These are phyloP conservation scores for Platypus cylindrus DNA, from an alignment of 2,888 invertebrate species.

Conservation along the genomic window DNA sequence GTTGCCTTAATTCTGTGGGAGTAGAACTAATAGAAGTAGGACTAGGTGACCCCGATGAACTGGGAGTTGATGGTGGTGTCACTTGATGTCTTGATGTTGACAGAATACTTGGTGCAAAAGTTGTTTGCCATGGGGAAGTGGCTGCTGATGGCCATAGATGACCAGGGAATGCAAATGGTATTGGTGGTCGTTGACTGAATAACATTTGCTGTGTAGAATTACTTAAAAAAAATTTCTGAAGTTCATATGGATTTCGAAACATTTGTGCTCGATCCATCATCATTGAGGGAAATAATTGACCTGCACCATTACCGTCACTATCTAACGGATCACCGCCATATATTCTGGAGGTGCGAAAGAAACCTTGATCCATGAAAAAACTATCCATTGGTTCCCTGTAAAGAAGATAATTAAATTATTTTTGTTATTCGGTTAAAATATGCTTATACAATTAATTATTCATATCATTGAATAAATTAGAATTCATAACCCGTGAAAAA, in stretches of 20 bases:
- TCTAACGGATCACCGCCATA: slow-evolving; percentile 46
- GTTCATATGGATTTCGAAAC: slow-evolving; percentile 41
- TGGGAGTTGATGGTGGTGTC: slow-evolving; percentile 39
- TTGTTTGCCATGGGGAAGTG: slow-evolving; percentile 27
- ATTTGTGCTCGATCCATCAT: slow-evolving; percentile 43
- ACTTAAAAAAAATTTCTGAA: slow-evolving; percentile 34
- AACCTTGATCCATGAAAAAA: slow-evolving; percentile 66
- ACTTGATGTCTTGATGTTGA: slow-evolving; percentile 34
- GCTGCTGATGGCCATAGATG: slow-evolving; percentile 37
- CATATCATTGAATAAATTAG: slow-evolving; percentile 1
- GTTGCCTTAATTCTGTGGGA: slow-evolving; percentile 33
- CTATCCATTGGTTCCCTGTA: slow-evolving; percentile 63
- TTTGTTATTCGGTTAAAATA: neutral
- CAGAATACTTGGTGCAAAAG: too few species aligned
- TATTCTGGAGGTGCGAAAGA: slow-evolving; percentile 48
- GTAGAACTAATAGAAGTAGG: slow-evolving; percentile 33
- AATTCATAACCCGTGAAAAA: too few species aligned
- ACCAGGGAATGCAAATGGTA: slow-evolving; percentile 32
- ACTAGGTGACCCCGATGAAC: slow-evolving; percentile 50
- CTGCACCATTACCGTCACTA: slow-evolving; percentile 37
- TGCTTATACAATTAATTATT: neutral
- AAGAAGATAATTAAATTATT: too few species aligned
- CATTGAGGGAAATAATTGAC: slow-evolving; percentile 36
- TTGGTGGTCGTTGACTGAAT: slow-evolving; percentile 28
- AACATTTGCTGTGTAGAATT: slow-evolving; percentile 31